A percentile compares a stretch with the other conserved stretches of the same genome.
Evolutionary conservation across 2,113 vertebrate genomes (phyloP).

Genomic region (Sinosuthora webbiana): DNA sequence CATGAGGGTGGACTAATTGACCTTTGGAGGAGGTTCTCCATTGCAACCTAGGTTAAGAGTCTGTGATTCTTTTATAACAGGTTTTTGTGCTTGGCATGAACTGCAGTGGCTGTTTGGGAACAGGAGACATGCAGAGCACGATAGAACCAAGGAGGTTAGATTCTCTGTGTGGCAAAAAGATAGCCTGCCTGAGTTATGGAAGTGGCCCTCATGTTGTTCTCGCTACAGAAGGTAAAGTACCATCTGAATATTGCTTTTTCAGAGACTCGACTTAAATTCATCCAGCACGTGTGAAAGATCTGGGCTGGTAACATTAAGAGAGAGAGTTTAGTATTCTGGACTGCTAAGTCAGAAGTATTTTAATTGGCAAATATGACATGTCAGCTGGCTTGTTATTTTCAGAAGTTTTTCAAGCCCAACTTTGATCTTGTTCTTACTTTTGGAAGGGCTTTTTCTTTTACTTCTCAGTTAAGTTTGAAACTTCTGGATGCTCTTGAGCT

Average conservation of each 20-base stretch:
- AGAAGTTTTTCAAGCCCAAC: neutral
- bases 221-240: slow-evolving; percentile 85
- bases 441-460: neutral
- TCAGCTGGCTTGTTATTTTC: neutral
- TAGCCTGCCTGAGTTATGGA: slow-evolving; percentile 92
- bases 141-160: slow-evolving; percentile 91
- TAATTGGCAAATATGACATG: neutral
- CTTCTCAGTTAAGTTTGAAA: neutral
- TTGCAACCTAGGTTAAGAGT: neutral
- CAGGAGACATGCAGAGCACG: slow-evolving; percentile 91
- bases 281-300: neutral
- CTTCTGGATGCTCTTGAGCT: neutral
- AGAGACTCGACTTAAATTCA: neutral
- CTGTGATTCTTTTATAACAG: slow-evolving; percentile 71
- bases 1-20: neutral
- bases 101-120: slow-evolving; percentile 92
- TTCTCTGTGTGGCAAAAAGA: slow-evolving; percentile 90
- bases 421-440: neutral
- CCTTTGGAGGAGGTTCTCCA: neutral
- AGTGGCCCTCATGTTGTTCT: slow-evolving; percentile 95
- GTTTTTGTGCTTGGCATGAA: slow-evolving; percentile 96
- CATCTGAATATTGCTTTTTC: neutral
- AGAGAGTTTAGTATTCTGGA: neutral
- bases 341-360: neutral
- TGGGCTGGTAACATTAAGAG: neutral